A percentile compares a stretch with the other conserved stretches of the same genome.
These are phyloP conservation scores for Tangara arthus DNA, from an alignment of 2,797 vertebrate genomes.

Conservation along the genomic window DNA sequence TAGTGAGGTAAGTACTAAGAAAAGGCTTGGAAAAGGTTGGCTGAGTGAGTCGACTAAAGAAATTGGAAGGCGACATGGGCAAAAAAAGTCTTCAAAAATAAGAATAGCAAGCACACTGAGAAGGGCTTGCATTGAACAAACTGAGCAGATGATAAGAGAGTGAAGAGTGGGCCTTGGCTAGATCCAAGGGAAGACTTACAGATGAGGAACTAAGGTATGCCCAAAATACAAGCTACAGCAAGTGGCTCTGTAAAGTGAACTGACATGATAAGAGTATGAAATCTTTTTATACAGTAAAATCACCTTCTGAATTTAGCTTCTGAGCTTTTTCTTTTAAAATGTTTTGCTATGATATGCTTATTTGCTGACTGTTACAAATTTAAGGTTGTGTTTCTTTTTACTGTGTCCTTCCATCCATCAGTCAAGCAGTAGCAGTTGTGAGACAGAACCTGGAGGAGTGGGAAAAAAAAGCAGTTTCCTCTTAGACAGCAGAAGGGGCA, in stretches of 20 bases:
- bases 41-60: slow-evolving; percentile 19
- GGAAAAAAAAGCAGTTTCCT: slow-evolving; percentile 48
- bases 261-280: background rate
- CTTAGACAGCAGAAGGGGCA: slow-evolving; percentile 70
- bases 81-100: slow-evolving; percentile 6
- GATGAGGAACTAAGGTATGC: background rate
- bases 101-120: slow-evolving; percentile 5
- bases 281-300: slow-evolving; percentile 6
- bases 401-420: slow-evolving; percentile 50
- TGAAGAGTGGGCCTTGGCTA: background rate
- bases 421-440: slow-evolving; percentile 63
- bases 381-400: slow-evolving; percentile 26
- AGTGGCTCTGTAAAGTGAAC: background rate
- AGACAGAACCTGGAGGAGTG: slow-evolving; percentile 51
- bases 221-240: background rate
- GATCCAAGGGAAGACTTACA: slow-evolving; percentile 7
- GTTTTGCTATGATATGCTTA: slow-evolving; percentile 8
- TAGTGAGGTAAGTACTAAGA: slow-evolving; percentile 21
- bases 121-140: background rate
- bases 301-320: slow-evolving; percentile 8
- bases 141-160: slow-evolving; percentile 10
- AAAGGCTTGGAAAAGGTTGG: slow-evolving; percentile 52
- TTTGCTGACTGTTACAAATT: slow-evolving; percentile 40
- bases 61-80: background rate
- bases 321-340: background rate